Conservation (phyloP, 2,888 invertebrate species). For the Apoda limacodes region DNA sequence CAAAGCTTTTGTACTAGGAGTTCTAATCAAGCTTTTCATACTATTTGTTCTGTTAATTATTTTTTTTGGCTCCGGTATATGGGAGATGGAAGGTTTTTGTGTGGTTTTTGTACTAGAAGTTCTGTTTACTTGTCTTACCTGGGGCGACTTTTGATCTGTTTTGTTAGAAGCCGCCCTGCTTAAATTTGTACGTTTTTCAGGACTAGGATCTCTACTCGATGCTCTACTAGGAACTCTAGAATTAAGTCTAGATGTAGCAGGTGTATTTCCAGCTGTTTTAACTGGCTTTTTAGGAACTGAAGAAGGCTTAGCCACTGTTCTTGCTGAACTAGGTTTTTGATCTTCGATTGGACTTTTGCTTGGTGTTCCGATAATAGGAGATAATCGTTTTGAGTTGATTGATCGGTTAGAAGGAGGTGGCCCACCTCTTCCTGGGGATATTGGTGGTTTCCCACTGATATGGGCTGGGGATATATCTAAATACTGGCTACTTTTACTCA, state of each 20-base stretch:
- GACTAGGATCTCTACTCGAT: conserved; percentile 51
- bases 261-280: conserved; percentile 45
- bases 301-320: conserved; percentile 37
- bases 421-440: conserved; percentile 54
- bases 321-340: conserved; percentile 41
- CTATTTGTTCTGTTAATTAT: conserved; percentile 52
- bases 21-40: conserved; percentile 49
- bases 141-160: conserved; percentile 32
- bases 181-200: conserved; percentile 44
- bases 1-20: conserved; percentile 50
- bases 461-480: conserved; percentile 42
- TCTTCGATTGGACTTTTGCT: conserved; percentile 59
- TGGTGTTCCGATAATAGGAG: conserved; percentile 63
- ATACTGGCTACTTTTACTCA: conserved; percentile 55
- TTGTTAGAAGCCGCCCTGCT: conserved; percentile 24
- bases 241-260: conserved; percentile 52
- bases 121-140: too few species aligned
- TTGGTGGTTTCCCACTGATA: conserved; percentile 61
- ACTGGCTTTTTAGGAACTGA: conserved; percentile 35
- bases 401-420: conserved; percentile 58
- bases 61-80: conserved; percentile 46
- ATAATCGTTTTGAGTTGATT: conserved; percentile 56
- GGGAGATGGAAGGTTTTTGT: conserved; percentile 34
- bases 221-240: conserved; percentile 55
- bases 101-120: conserved; percentile 38